Percentiles rank a stretch among this genome's conserved stretches.
phyloP scores from a whole-genome alignment of 2,113 vertebrate genomes.

The Blennius ocellaris region DNA sequence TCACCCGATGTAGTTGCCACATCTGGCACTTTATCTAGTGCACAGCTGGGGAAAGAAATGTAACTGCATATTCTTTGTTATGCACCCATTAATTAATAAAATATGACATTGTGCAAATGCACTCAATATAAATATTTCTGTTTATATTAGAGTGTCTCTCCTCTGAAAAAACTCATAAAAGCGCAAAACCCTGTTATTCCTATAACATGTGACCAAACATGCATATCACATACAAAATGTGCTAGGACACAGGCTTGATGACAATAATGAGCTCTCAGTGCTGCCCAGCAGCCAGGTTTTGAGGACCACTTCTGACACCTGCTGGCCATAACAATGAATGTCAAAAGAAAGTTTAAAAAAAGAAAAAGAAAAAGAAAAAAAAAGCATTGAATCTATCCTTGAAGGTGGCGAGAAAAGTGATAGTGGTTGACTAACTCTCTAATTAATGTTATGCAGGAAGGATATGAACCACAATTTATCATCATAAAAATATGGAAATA shows the following conservation, averaged over 20 bases:
- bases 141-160: slow-evolving; percentile 35
- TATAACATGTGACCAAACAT: slow-evolving; percentile 38
- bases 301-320: slow-evolving; percentile 83
- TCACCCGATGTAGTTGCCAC: slow-evolving; percentile 38
- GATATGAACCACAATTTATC: slow-evolving; percentile 23
- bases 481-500: slow-evolving; percentile 37
- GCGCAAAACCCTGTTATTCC: background rate
- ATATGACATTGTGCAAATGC: background rate
- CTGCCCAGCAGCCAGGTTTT: slow-evolving; percentile 43
- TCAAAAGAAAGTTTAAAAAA: background rate
- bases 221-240: slow-evolving; percentile 56
- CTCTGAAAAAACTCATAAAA: slow-evolving; percentile 25
- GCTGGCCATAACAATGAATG: slow-evolving; percentile 63
- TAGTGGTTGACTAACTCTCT: slow-evolving; percentile 17
- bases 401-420: slow-evolving; percentile 14
- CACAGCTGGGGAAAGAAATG: slow-evolving; percentile 49
- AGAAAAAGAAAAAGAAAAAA: background rate
- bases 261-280: slow-evolving; percentile 39
- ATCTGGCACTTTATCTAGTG: slow-evolving; percentile 47
- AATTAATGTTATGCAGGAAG: slow-evolving; percentile 34
- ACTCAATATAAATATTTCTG: background rate
- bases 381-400: background rate
- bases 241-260: slow-evolving; percentile 38
- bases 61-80: slow-evolving; percentile 43
- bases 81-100: slow-evolving; percentile 41